Base-by-base conservation (phyloP, 2,797 vertebrate genomes). In the Argya squamiceps region DNA sequence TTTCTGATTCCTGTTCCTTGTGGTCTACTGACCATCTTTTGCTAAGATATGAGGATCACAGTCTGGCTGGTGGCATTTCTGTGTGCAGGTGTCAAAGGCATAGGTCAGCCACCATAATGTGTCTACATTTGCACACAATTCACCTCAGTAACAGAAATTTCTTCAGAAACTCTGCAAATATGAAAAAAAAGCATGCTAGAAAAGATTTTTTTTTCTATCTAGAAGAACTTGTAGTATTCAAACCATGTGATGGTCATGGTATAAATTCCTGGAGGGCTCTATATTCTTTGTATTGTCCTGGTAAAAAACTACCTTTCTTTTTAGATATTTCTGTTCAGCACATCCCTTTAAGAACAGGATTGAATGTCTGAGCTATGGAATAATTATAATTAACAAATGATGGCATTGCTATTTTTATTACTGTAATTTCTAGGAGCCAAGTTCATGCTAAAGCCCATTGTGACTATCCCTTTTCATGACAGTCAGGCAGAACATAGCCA, bases 401-500 rank as follows among this genome's bases (percentile, higher is more conserved):
- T 93, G 79, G 75, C 87, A 85, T 85, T 80, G 86, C 71, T 96
- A 87, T 94, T 96, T 96, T 96, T 92, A 91, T 87, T 94, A 63
- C 67, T 9, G 6, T 71, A 56, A 82, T 90, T 96, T 95, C 88
- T 96, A 74, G 59, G 37, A 95, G 83, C 86, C 92, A 96, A 68
- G 49, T 91, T 95, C 80, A 74, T 92, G 44, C 67, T 76, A 89
- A 95, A 95, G 86, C 83, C 95, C 90, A 2, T 64, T 78, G 96
- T 97, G 95, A 88, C 89, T 96, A 94, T 97, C 87, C 70, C 93
- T 96, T 93, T 96, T 87, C 91, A 68, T 92, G 91, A 91, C 69
- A 90, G 79, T 89, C 84, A 92, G 80, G 81, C 69, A 92, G 76
- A 91, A 83, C 44, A 88, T 15, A 74, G 85, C 84, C 92, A 95